Base-by-base conservation (phyloP, 2,113 vertebrate species). In the Arothron firmamentum region DNA sequence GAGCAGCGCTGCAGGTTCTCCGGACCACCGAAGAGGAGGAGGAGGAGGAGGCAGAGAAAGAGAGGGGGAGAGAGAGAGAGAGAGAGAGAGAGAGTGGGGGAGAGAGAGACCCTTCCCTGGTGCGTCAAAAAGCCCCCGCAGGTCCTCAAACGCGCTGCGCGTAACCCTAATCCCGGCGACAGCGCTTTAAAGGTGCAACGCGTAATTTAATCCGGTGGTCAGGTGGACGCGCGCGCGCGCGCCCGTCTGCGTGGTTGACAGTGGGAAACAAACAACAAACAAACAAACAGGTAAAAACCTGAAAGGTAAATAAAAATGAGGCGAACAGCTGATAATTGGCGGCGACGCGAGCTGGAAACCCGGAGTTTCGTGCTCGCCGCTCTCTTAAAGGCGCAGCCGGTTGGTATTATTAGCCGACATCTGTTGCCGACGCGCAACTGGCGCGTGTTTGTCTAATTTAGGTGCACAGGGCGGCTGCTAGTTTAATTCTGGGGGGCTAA, bases 361-460 rank as follows among this genome's bases (percentile, higher is more conserved):
- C n/a, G n/a, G n/a, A n/a, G 70, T 87, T 86, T 80, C 84, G 72
- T 38, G 21, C 61, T 72, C 56, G 49, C 56, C 64, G 63, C 14
- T 53, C 59, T 82, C 85, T 90, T 92, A 91, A 91, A 90, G 90
- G 81, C 64, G 75, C 83, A 87, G 87, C 70, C 10, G 52, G 67
- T 65, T 60, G 70, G 59, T 85, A 86, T 85, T 83, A 81, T 89
- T 85, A 88, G 81, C 69, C 28, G 72, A 80, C 84, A 85, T 72
- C 80, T 84, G 85, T 83, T 85, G 82, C 77, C 42, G n/a, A 21
- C 52, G 42, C 49, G 67, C 78, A 72, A 54, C 70, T 59, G 70
- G 56, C 49, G 65, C 18, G 66, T 20, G 1, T 0, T 41, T 75
- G 13, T 31, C 23, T 25, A 15, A 53, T 18, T 16, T 8, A 25